Conservation (phyloP, 2,113 vertebrate genomes). For the Myotis brandtii region DNA sequence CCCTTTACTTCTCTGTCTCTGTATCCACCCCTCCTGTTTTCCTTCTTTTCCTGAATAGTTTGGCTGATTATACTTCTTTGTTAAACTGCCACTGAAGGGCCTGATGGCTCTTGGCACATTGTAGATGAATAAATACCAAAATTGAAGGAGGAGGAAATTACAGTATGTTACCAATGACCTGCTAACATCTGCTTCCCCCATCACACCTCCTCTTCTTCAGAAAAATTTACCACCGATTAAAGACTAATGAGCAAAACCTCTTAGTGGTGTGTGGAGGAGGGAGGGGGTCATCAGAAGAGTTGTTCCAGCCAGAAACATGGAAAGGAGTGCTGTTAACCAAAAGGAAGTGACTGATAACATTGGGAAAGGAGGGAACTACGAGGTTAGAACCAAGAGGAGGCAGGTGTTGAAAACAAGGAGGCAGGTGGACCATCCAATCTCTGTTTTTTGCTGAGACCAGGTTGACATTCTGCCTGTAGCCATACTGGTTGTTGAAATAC, state of each 20-base stretch:
- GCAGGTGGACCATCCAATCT: not conserved
- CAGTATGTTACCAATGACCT: not conserved
- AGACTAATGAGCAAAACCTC: not conserved
- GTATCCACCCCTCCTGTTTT: not conserved
- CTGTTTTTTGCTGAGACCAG: not conserved
- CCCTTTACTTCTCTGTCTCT: not conserved
- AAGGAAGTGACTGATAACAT: not conserved
- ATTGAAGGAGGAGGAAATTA: not conserved
- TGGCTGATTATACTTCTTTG: slow-evolving; percentile 15
- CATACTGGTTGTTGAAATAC: not conserved
- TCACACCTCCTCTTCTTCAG: not conserved
- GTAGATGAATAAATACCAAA: not conserved
- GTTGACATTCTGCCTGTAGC: not conserved
- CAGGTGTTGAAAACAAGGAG: not conserved
- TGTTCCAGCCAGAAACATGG: not conserved
- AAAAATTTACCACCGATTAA: not conserved
- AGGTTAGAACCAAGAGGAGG: not conserved
- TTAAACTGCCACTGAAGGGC: slow-evolving; percentile 27
- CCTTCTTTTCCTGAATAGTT: slow-evolving; percentile 25
- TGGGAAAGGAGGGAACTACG: not conserved
- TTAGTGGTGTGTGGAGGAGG: not conserved
- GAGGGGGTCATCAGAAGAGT: not conserved
- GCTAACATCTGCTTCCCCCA: not conserved
- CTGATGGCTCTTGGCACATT: not conserved
- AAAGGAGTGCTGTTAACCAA: not conserved